Base-by-base conservation (phyloP, 2,113 vertebrate genomes). In the Orycteropus afer region DNA sequence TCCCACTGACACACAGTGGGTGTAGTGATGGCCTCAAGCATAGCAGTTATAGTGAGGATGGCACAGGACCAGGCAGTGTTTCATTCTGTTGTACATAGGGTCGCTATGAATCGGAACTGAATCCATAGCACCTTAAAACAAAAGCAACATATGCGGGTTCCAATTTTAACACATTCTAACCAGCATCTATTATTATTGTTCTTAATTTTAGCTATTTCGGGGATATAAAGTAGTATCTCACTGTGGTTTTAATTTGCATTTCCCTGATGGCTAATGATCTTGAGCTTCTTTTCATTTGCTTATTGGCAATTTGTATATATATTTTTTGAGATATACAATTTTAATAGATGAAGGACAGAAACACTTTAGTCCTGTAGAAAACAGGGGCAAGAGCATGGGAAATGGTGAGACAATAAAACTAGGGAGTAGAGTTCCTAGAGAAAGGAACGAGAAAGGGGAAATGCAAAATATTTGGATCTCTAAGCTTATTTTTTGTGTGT, bases 401-500 rank as follows among this genome's bases (percentile, higher is more conserved):
- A 85, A 59, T 47, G 40, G n/a, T 59, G 86, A 93, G 37, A 42
- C 18, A 42, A 34, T 86, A 79, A 61, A 59, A 67, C 23, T 79
- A 71, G 17, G 80, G 49, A 71, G 4, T 45, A 29, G 22, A 25
- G 23, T 67, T 22, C 25, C 32, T 37, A 63, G 42, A 47, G 59
- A 25, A 55, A 74, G 65, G 79, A 65, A 18, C 74, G 81, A 67
- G 86, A 76, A 8, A 78, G 13, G 47, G 86, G 11, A 7, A 37
- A 63, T 74, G 59, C 51, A 94, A 86, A 34, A 22, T 59, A 3
- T 47, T 17, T 69, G 59, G 42, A 40, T 63, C 53, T 88, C 15
- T 88, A 15, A 27, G n/a, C 55, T 91, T 89, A 73, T 78, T 37
- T 92, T 95, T 90, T 88, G 49, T 55, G 8, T 61, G 8, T 61